Evolutionary conservation across 2,113 vertebrate genomes (phyloP), one percentile per base, ranked within the genome.

Genomic region (Sorex fumeus): DNA sequence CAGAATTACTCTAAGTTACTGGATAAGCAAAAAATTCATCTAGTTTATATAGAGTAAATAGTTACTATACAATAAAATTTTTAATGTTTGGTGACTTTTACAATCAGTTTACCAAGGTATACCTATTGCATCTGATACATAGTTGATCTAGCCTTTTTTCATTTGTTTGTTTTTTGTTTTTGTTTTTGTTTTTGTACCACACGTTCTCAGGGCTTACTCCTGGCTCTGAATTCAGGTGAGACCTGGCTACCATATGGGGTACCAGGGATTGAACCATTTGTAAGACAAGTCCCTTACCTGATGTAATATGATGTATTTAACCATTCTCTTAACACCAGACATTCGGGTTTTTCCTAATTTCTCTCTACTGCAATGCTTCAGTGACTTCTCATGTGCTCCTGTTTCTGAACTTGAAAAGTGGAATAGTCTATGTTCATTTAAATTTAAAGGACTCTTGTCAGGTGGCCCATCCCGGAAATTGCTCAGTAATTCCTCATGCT

Each of bases 381-480:
- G 23, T 15, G n/a, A 23, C 25, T 85, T 78, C 64, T 71, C 30
- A 25, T 3, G 67, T 0, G 21, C 19, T n/a, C 18, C 13, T 23
- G 16, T 50, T 83, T 47, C 25, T 76, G 3, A 62, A 23, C 60
- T 1, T 70, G 7, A 43, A 25, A 92, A 74, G 71, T 40, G 6
- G 60, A 47, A 85, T n/a, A 88, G 67, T 28, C 18, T 30, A 23
- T 18, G 32, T 84, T 87, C n/a, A 30, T 47, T 80, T 84, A 87
- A 78, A 87, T 28, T 15, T 43, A 60, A 72, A 78, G 84, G 90
- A 90, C 28, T 76, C 67, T 84, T n/a, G 34, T 62, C 53, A 36
- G 67, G 15, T 69, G 1, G 10, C 28, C 18, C 18, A 50, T 71
- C 19, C 66, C 0, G 60, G 23, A 16, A 28, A 45, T 69, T 43